Base-by-base conservation (phyloP, 2,797 vertebrate species). In the Cetoscarus ocellatus region DNA sequence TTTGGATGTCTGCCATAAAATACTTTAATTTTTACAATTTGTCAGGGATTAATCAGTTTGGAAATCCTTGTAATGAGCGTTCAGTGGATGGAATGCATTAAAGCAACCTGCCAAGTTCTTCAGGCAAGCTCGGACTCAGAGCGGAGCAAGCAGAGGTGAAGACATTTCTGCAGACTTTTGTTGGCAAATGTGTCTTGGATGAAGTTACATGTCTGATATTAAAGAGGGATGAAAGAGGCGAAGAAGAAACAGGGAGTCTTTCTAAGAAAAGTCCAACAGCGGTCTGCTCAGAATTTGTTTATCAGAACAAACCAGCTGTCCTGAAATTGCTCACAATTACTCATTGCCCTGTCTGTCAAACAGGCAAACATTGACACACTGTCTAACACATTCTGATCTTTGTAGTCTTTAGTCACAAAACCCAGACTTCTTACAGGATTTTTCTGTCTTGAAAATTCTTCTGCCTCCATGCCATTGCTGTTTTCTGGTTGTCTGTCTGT, bases 111-210 rank as follows among this genome's bases (percentile, higher is more conserved):
- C 74, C 79, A 73, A 84, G 73, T 72, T 77, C 66, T 77, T 67
- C 78, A 81, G 86, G 65, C 82, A 87, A 83, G 90, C 85, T 87
- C 19, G 40, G 77, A 86, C 76, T 77, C 77, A 77, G 69, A 82
- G 77, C 0, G 39, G 14, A 17, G 48, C 13, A 15, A 51, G 73
- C 36, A 36, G 44, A 17, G 38, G 49, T 18, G 15, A 62, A 62
- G 35, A 56, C 6, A 53, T 61, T 49, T 67, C 50, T 65, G 15
- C n/a, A 47, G 65, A 69, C 49, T 14, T 70, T 69, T 62, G 52
- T 64, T 66, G 66, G 59, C 77, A 79, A 55, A 64, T 59, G 10
- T 15, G 15, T 17, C 14, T 9, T 5, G 61, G 57, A 69, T 76
- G 50, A 57, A 71, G 62, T 75, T 73, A 19, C 72, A 63, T 3